Evolutionary conservation across 1,140 invertebrate genomes (phyloP).

Genomic region (Glomeris maerens): DNA sequence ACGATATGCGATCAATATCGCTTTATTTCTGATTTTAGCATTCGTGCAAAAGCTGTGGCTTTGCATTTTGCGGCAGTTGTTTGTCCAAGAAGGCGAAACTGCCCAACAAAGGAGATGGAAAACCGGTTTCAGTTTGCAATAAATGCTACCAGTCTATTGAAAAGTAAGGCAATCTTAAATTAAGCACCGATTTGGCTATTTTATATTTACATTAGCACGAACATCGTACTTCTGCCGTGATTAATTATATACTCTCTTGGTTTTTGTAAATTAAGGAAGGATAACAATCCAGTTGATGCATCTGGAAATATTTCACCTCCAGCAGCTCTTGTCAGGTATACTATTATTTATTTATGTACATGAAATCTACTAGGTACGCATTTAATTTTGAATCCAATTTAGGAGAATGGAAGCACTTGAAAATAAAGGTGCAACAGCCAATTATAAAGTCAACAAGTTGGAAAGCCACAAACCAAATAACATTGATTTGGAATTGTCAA

Average conservation of each 20-base stretch:
- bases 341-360: background rate
- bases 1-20: too few relatives aligned
- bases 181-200: background rate
- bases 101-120: background rate
- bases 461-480: background rate
- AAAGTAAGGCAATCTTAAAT: background rate
- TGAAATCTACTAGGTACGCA: too few relatives aligned
- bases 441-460: background rate
- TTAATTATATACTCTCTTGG: too few relatives aligned
- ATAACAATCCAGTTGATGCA: background rate
- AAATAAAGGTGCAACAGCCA: background rate
- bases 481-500: background rate
- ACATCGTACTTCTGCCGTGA: too few relatives aligned
- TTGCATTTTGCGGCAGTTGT: conserved; percentile 9
- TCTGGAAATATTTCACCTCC: conserved; percentile 1
- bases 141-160: conserved; percentile 3
- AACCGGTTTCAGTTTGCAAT: conserved; percentile 7
- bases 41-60: conserved; percentile 9
- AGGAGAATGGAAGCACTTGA: background rate
- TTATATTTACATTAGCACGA: too few relatives aligned
- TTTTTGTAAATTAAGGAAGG: too few relatives aligned
- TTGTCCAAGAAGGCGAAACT: conserved; percentile 5
- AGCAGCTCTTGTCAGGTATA: background rate
- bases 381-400: background rate
- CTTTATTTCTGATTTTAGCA: conserved; percentile 1